Evolutionary conservation across 2,888 invertebrate genomes (phyloP).

Genomic region (Protonemura montana): DNA sequence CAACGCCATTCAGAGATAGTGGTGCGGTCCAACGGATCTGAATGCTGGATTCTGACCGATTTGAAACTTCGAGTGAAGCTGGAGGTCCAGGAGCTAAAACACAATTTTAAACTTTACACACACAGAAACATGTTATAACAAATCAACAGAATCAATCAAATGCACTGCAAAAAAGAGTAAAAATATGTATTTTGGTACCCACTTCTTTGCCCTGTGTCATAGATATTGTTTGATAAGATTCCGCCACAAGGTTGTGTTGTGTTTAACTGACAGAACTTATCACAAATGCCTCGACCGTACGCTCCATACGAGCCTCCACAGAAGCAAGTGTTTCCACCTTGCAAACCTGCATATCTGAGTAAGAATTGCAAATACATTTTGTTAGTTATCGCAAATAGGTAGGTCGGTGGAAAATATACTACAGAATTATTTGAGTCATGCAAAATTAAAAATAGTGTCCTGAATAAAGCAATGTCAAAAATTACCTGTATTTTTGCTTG

Average conservation of each 20-base stretch:
- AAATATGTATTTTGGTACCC: not conserved
- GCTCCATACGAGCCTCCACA: conserved; percentile 61
- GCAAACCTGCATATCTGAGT: conserved; percentile 47
- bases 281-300: conserved; percentile 59
- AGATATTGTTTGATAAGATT: conserved; percentile 70
- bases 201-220: conserved; percentile 68
- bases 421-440: not conserved
- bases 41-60: conserved; percentile 70
- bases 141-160: no score
- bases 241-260: conserved; percentile 74
- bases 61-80: conserved; percentile 64
- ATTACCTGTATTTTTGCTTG: conserved; percentile 46
- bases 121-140: no score
- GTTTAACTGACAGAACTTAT: conserved; percentile 68
- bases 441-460: not conserved
- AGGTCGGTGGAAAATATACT: not conserved
- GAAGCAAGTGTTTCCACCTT: conserved; percentile 56
- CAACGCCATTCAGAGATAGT: conserved; percentile 60
- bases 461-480: not conserved
- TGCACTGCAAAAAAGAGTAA: no score
- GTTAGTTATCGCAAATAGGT: not conserved
- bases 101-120: not conserved
- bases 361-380: not conserved
- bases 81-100: conserved; percentile 74
- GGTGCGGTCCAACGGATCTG: conserved; percentile 61